Percentiles rank a stretch among this genome's conserved stretches.
Evolutionary conservation across 2,113 vertebrate species (phyloP).

Genomic region (Glareola pratincola): DNA sequence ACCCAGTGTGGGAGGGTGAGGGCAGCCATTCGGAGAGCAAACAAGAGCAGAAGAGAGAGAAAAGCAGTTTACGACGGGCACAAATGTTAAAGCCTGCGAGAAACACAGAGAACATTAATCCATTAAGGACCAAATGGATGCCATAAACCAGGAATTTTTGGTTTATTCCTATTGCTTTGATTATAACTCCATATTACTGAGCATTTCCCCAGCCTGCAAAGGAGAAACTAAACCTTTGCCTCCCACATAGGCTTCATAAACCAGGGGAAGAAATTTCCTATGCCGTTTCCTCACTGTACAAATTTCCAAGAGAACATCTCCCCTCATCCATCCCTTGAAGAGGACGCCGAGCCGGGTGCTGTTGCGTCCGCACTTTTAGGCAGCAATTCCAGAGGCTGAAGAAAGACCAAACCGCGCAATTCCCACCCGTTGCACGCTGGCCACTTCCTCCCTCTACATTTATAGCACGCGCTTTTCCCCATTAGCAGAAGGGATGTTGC

Average conservation of each 20-base stretch:
- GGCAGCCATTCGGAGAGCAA: neutral
- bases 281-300: fast-evolving
- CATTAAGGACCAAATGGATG: slow-evolving; percentile 26
- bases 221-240: neutral
- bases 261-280: neutral
- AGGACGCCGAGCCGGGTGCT: fast-evolving
- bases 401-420: neutral
- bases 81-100: neutral
- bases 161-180: neutral
- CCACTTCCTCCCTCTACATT: neutral
- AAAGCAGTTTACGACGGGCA: neutral
- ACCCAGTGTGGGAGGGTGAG: neutral
- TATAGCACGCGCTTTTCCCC: neutral
- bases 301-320: neutral
- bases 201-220: neutral
- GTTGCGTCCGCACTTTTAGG: neutral
- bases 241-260: neutral
- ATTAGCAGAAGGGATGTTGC: neutral
- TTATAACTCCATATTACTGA: neutral
- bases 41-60: neutral
- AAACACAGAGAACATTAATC: neutral
- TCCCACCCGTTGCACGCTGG: neutral
- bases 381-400: neutral
- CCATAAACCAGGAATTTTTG: neutral
- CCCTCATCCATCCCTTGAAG: neutral